Percentiles rank a stretch among this genome's conserved stretches.
These are phyloP conservation scores for Apodemus agrarius DNA, from an alignment of 2,797 vertebrate species.

Conservation along the genomic window DNA sequence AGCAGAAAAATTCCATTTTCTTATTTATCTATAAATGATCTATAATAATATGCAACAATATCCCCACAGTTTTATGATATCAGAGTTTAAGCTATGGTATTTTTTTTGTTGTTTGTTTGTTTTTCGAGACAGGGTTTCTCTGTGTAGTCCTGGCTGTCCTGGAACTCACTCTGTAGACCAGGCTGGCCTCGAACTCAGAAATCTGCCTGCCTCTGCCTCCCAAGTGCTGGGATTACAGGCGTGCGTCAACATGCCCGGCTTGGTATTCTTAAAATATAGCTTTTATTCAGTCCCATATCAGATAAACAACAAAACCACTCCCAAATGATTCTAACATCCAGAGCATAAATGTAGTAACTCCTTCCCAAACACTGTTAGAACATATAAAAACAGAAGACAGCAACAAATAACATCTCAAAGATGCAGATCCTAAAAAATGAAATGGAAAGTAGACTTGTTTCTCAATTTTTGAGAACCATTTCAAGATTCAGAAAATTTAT, in stretches of 20 bases:
- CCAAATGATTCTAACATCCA: slow-evolving; percentile 35
- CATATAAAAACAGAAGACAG: not conserved
- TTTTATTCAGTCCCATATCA: slow-evolving; percentile 15
- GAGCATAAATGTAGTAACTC: slow-evolving; percentile 19
- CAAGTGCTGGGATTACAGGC: too few relatives aligned
- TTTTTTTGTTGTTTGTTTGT: too few relatives aligned
- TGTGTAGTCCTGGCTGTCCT: too few relatives aligned
- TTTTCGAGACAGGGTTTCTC: too few relatives aligned
- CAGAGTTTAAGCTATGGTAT: not conserved
- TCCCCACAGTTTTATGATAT: not conserved
- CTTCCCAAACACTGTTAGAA: slow-evolving; percentile 19
- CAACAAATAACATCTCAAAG: slow-evolving; percentile 48
- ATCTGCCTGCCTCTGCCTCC: too few relatives aligned
- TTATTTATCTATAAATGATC: slow-evolving; percentile 46
- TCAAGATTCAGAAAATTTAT: slow-evolving; percentile 48
- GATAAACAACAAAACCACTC: not conserved
- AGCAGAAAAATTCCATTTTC: slow-evolving; percentile 29
- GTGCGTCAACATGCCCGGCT: not conserved
- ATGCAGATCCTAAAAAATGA: slow-evolving; percentile 5
- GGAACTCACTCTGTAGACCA: too few relatives aligned
- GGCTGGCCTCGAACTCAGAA: too few relatives aligned
- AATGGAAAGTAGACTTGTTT: slow-evolving; percentile 39
- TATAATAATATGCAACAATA: slow-evolving; percentile 32
- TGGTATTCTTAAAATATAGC: slow-evolving; percentile 41
- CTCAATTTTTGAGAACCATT: slow-evolving; percentile 15